A percentile compares a stretch with the other conserved stretches of the same genome.
These are phyloP conservation scores for Tetranychus truncatus DNA, from an alignment of 2,888 invertebrate species.

Conservation along the genomic window DNA sequence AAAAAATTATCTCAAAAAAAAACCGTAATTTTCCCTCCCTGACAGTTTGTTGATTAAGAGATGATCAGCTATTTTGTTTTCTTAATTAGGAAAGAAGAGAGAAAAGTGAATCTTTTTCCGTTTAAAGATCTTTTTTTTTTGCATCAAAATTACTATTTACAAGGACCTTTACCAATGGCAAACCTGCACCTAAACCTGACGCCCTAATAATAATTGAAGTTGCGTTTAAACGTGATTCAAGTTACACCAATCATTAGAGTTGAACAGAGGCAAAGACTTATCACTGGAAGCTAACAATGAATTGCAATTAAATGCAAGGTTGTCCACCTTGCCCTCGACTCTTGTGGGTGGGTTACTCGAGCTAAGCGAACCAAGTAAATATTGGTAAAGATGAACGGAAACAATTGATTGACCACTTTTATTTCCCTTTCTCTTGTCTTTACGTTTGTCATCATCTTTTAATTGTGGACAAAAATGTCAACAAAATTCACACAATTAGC, in stretches of 20 bases:
- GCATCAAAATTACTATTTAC: too few species aligned
- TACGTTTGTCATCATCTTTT: neutral
- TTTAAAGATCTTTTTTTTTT: too few species aligned
- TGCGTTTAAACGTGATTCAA: neutral
- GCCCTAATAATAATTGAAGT: neutral
- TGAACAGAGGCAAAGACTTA: neutral
- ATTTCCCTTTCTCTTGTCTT: neutral
- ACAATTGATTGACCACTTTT: too few species aligned
- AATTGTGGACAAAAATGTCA: neutral
- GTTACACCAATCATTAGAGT: neutral
- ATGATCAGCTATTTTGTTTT: neutral
- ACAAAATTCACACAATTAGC: neutral
- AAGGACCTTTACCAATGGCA: too few species aligned
- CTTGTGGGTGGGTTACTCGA: too few species aligned
- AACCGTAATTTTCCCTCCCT: neutral
- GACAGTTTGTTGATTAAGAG: neutral
- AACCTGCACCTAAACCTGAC: neutral
- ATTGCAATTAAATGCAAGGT: too few species aligned
- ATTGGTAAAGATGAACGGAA: neutral
- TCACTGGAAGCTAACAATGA: neutral
- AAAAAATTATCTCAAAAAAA: neutral
- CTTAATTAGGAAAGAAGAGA: too few species aligned
- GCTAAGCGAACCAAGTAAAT: neutral
- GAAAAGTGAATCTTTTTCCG: too few species aligned
- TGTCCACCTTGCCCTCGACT: too few species aligned